Percentiles rank a stretch among this genome's conserved stretches.
Conservation (phyloP, 30 jellyfish, hydroid and myxozoan species). For the Mastigias papua region DNA sequence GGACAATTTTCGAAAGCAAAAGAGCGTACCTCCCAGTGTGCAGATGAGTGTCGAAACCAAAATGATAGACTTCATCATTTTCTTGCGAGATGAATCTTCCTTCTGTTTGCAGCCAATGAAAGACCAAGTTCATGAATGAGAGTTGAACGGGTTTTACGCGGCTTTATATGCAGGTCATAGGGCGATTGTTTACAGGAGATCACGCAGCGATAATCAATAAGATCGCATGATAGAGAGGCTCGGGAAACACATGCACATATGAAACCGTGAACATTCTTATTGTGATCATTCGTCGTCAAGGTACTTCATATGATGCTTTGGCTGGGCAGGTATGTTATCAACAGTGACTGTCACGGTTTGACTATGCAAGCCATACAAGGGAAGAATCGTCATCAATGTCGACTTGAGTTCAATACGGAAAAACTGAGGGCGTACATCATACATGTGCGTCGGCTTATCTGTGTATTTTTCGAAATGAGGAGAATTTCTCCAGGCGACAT, state of each 20-base stretch:
- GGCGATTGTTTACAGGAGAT: not conserved
- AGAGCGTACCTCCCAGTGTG: not conserved
- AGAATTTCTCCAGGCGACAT: too few species aligned
- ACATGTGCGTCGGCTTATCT: too few species aligned
- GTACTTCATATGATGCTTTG: not conserved
- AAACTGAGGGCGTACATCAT: too few species aligned
- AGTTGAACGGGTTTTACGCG: not conserved
- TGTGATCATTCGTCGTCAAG: not conserved
- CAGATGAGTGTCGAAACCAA: not conserved
- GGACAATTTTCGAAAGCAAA: not conserved
- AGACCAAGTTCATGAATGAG: not conserved
- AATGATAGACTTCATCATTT: not conserved
- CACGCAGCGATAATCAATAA: not conserved
- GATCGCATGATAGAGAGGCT: slow-evolving; percentile 14
- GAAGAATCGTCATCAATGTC: too few species aligned
- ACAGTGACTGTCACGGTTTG: too few species aligned
- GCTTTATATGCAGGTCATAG: not conserved
- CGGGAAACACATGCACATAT: not conserved
- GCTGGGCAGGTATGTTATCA: too few species aligned
- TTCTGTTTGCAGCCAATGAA: not conserved
- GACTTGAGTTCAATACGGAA: too few species aligned
- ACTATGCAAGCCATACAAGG: too few species aligned
- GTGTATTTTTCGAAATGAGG: too few species aligned
- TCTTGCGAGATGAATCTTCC: not conserved
- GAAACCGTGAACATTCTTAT: not conserved